Evolutionary conservation across 2,113 vertebrate genomes (phyloP).

Genomic region (Lanius ludovicianus): DNA sequence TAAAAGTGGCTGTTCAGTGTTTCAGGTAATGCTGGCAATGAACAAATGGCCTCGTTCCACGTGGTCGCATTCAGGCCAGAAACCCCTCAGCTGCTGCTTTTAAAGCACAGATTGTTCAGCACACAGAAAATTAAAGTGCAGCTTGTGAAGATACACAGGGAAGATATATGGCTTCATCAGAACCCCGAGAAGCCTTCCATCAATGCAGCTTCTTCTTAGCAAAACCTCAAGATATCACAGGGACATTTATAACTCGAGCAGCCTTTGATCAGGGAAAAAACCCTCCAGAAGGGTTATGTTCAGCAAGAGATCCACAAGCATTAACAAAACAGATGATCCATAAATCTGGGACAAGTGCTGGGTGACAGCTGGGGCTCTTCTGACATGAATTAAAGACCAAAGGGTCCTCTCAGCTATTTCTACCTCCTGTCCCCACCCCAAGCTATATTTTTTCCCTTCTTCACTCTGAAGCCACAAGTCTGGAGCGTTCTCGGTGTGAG

Average conservation of each 20-base stretch:
- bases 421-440: slow-evolving; percentile 2
- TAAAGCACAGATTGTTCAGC: neutral
- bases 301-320: slow-evolving; percentile 23
- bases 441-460: neutral
- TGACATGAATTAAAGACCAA: neutral
- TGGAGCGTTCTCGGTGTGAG: slow-evolving; percentile 37
- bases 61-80: neutral
- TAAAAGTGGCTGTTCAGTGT: neutral
- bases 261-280: neutral
- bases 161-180: neutral
- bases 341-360: neutral
- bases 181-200: neutral
- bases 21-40: neutral
- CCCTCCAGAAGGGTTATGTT: neutral
- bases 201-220: neutral
- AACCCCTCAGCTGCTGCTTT: neutral
- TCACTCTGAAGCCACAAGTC: slow-evolving; percentile 16
- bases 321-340: slow-evolving; percentile 21
- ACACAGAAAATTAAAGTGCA: neutral
- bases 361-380: neutral
- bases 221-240: slow-evolving; percentile 37
- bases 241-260: neutral
- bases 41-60: neutral
- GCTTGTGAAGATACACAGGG: neutral
- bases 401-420: slow-evolving; percentile 22